phyloP scores from a whole-genome alignment of 2,888 invertebrate species.

The Drosophila austrosaltans region DNA sequence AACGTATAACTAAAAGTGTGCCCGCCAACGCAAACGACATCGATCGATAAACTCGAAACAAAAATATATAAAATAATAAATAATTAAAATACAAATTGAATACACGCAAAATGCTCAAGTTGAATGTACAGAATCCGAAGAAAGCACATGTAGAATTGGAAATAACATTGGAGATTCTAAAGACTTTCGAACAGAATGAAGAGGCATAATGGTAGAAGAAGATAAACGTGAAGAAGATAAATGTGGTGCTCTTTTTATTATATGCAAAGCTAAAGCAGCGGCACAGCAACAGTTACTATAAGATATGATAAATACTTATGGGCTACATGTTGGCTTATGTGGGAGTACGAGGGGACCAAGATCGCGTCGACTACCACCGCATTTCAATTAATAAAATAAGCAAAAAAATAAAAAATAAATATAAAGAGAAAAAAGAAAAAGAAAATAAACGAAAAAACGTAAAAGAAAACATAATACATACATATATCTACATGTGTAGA shows the following conservation, averaged over 20 bases:
- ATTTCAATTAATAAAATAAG: slow-evolving; percentile 76
- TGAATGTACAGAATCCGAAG: neutral
- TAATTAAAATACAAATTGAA: no score
- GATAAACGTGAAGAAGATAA: slow-evolving; percentile 1
- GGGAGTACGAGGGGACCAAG: slow-evolving; percentile 27
- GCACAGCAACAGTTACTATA: slow-evolving; percentile 1
- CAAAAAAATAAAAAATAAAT: slow-evolving; percentile 52
- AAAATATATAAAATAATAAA: no score
- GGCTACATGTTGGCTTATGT: neutral
- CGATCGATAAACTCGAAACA: no score
- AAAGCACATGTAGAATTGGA: neutral
- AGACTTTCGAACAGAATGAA: neutral
- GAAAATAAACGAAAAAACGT: neutral
- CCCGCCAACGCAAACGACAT: neutral
- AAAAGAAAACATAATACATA: slow-evolving; percentile 13
- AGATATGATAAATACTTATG: neutral
- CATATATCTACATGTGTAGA: neutral
- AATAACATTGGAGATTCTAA: neutral
- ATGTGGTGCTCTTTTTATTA: neutral
- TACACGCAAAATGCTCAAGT: no score
- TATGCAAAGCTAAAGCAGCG: neutral
- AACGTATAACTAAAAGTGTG: neutral
- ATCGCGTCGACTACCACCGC: slow-evolving; percentile 43
- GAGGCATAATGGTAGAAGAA: neutral
- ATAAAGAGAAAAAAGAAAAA: slow-evolving; percentile 27